Percentiles rank a stretch among this genome's conserved stretches.
Conservation (phyloP, 2,797 vertebrate species). For the Anguilla pacifica region DNA sequence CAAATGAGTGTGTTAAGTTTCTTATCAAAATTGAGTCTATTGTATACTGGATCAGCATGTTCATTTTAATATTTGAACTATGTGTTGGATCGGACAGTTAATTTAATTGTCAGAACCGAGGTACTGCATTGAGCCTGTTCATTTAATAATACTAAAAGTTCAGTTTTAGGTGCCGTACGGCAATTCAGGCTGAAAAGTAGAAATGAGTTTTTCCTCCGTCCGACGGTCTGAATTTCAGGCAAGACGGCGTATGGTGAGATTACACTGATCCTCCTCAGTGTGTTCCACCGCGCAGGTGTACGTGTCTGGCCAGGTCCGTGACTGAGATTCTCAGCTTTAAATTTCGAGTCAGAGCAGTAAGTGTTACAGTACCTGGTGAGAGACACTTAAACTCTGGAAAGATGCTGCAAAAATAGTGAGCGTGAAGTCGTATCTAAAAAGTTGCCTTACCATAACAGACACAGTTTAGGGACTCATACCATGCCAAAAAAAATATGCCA, state of each 20-base stretch:
- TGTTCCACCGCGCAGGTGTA: neutral
- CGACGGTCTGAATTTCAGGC: neutral
- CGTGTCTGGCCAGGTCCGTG: neutral
- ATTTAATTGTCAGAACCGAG: neutral
- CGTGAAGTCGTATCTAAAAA: neutral
- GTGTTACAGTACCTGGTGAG: neutral
- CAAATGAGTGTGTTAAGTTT: neutral
- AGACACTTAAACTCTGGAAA: neutral
- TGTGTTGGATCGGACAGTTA: neutral
- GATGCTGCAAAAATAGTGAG: slow-evolving; percentile 6
- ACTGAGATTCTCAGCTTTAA: slow-evolving; percentile 1
- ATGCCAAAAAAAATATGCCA: slow-evolving; percentile 8
- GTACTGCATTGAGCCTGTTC: neutral
- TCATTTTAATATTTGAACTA: neutral
- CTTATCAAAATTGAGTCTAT: neutral
- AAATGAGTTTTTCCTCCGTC: neutral
- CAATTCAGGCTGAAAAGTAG: neutral
- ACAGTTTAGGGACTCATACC: slow-evolving; percentile 10
- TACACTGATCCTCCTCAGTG: neutral
- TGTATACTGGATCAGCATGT: neutral
- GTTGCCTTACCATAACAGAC: slow-evolving; percentile 21
- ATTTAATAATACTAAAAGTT: neutral
- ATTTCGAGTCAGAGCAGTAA: neutral
- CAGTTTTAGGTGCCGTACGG: neutral
- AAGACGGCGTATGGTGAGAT: neutral